These are phyloP conservation scores for Drosophila littoralis DNA, from an alignment of 1,140 invertebrate species.

Conservation along the genomic window DNA sequence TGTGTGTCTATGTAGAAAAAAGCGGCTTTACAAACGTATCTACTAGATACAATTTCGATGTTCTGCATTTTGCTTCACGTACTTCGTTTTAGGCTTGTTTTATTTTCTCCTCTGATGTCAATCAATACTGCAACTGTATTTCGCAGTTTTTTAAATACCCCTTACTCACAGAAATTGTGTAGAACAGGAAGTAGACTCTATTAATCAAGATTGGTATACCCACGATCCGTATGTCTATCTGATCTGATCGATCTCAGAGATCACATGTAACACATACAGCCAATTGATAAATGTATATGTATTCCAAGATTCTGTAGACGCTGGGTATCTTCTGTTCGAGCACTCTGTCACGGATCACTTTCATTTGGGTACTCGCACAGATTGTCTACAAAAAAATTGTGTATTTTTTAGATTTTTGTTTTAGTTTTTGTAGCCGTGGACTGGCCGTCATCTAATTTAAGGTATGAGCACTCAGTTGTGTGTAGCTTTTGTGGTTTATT, in stretches of 20 bases:
- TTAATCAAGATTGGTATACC: too few relatives aligned
- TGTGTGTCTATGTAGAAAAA: neutral
- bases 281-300: too few relatives aligned
- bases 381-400: conserved; percentile 16
- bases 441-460: conserved; percentile 42
- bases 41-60: conserved; percentile 30
- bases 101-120: conserved; percentile 42
- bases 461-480: conserved; percentile 27
- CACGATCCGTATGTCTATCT: too few relatives aligned
- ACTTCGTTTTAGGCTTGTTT: conserved; percentile 8
- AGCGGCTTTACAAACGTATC: neutral
- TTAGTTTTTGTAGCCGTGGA: neutral
- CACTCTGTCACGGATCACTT: neutral
- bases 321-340: conserved; percentile 1
- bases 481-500: conserved; percentile 60
- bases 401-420: neutral
- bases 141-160: neutral
- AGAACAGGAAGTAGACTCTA: neutral
- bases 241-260: too few relatives aligned
- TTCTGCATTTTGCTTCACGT: conserved; percentile 6
- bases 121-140: conserved; percentile 28
- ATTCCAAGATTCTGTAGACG: too few relatives aligned
- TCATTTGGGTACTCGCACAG: conserved; percentile 12
- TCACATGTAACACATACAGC: too few relatives aligned
- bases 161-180: neutral